phyloP scores from a whole-genome alignment of 2,888 invertebrate genomes.

The Drosophila pegasa region DNA sequence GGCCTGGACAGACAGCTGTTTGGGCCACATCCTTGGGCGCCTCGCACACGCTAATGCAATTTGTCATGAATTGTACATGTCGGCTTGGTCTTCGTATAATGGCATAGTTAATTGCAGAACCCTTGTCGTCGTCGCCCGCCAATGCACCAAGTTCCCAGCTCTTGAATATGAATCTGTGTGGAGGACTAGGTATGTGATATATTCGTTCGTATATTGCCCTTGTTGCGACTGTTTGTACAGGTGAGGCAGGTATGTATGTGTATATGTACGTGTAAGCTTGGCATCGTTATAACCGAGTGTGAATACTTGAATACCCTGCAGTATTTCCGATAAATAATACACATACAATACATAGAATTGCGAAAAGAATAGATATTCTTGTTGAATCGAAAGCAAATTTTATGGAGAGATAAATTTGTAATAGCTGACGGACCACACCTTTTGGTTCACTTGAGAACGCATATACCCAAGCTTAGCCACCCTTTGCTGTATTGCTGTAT shows the following conservation, averaged over 20 bases:
- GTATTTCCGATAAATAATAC: background rate
- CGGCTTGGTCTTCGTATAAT: constrained; percentile 10
- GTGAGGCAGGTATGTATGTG: background rate
- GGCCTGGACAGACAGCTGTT: constrained; percentile 13
- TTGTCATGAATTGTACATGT: constrained; percentile 25
- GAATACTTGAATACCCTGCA: background rate
- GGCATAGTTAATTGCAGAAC: constrained; percentile 34
- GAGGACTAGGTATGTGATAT: background rate
- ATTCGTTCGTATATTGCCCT: constrained; percentile 10
- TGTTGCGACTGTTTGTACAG: constrained; percentile 2
- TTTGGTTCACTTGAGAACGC: background rate
- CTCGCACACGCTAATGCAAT: constrained; percentile 30
- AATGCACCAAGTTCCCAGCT: background rate
- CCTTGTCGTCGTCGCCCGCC: constrained; percentile 11
- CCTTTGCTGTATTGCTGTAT: background rate
- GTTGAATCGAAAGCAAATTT: too few relatives aligned
- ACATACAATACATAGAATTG: too few relatives aligned
- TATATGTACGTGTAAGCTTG: too few relatives aligned
- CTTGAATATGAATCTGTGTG: constrained; percentile 4
- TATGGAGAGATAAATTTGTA: too few relatives aligned
- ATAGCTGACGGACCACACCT: too few relatives aligned
- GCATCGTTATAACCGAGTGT: background rate
- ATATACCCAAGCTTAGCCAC: background rate
- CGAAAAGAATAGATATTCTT: too few relatives aligned
- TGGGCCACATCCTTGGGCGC: constrained; percentile 7